phyloP scores from a whole-genome alignment of 1,140 invertebrate genomes.

The Metopolophium dirhodum region DNA sequence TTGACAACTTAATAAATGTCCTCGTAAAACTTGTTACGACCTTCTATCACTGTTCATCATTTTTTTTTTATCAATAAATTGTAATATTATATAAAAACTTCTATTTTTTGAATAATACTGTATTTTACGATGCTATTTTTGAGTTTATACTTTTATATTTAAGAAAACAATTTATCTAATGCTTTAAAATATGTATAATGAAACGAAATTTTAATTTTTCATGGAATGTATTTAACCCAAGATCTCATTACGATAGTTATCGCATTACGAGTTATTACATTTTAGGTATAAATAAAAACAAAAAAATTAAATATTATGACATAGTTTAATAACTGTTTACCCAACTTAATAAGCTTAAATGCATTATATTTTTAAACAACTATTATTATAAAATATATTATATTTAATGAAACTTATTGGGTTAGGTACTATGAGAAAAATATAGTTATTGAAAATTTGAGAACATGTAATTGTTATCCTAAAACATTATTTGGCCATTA shows the following conservation, averaged over 20 bases:
- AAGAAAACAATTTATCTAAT: not conserved
- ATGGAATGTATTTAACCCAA: too few relatives aligned
- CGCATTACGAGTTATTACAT: too few relatives aligned
- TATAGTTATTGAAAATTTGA: not conserved
- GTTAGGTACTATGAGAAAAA: not conserved
- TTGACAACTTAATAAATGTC: slow-evolving; percentile 19
- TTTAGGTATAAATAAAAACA: too few relatives aligned
- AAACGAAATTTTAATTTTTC: not conserved
- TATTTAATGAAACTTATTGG: not conserved
- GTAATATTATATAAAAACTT: not conserved
- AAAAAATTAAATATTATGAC: not conserved
- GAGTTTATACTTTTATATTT: not conserved
- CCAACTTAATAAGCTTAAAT: not conserved
- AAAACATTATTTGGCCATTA: not conserved
- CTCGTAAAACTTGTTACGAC: not conserved
- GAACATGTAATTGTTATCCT: not conserved
- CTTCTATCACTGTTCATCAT: not conserved
- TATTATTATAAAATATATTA: not conserved
- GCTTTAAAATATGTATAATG: not conserved
- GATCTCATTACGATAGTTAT: too few relatives aligned
- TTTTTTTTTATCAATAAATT: not conserved
- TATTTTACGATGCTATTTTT: not conserved
- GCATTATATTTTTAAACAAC: not conserved
- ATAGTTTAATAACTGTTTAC: not conserved
- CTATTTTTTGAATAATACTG: not conserved